Conservation (phyloP, 1,140 invertebrate species). For the Mercenaria mercenaria region DNA sequence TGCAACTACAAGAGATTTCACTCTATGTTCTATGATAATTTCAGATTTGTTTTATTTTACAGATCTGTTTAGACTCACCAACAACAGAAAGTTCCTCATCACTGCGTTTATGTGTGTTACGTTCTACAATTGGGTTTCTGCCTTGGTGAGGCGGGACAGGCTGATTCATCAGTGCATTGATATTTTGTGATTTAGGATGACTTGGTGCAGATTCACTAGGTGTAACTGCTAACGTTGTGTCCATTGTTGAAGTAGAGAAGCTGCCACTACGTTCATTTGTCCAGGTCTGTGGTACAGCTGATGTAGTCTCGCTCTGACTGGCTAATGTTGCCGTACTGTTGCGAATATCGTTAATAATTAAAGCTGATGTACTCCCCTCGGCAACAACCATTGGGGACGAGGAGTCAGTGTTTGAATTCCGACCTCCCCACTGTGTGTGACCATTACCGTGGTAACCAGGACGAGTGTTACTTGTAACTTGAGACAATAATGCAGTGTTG, state of each 20-base stretch:
- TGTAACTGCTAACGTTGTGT: constrained; percentile 85
- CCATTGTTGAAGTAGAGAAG: constrained; percentile 85
- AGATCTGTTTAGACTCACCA: too few species aligned
- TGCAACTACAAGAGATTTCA: too few species aligned
- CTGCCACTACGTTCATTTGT: constrained; percentile 69
- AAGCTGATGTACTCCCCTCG: constrained; percentile 70
- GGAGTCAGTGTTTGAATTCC: constrained; percentile 85
- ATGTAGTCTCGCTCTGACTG: not conserved
- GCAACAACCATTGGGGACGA: constrained; percentile 85
- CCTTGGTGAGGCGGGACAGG: constrained; percentile 92
- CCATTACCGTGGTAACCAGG: constrained; percentile 62
- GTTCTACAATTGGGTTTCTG: constrained; percentile 94
- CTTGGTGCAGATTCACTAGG: constrained; percentile 81
- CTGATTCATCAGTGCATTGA: constrained; percentile 79
- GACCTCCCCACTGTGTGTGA: constrained; percentile 57
- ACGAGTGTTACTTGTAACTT: constrained; percentile 3
- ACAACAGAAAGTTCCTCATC: constrained; percentile 88
- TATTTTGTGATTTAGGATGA: constrained; percentile 77
- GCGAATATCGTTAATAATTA: constrained; percentile 63
- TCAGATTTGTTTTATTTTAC: too few species aligned
- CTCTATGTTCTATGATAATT: too few species aligned
- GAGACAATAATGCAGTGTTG: constrained; percentile 73
- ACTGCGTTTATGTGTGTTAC: constrained; percentile 89
- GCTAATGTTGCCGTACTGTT: constrained; percentile 15
- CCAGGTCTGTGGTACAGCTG: constrained; percentile 10